phyloP scores from a whole-genome alignment of 2,888 invertebrate genomes.

The Caenorhabditis sp. region DNA sequence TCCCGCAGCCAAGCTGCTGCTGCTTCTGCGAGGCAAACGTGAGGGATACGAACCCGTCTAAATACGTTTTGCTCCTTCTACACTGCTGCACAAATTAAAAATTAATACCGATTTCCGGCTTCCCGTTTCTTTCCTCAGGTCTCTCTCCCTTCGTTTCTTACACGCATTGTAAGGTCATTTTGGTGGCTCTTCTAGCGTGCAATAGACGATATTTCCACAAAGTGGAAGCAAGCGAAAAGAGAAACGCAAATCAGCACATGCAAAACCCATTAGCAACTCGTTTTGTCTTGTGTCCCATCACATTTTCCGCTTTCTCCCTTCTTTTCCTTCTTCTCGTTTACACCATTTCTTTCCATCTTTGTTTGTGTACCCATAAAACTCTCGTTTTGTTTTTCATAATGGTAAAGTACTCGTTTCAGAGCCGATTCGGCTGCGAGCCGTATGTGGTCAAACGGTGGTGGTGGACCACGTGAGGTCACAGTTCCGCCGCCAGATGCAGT shows the following conservation, averaged over 20 bases:
- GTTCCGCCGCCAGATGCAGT: constrained; percentile 36
- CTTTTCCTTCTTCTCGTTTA: constrained; percentile 14
- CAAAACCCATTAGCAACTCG: constrained; percentile 49
- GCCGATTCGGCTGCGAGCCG: constrained; percentile 27
- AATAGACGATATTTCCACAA: neutral
- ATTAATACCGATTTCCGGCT: constrained; percentile 17
- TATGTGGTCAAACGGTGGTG: constrained; percentile 54
- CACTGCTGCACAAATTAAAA: constrained; percentile 24
- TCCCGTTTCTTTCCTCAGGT: neutral
- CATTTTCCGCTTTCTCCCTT: neutral
- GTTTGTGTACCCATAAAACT: too few species aligned
- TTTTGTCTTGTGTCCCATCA: constrained; percentile 16
- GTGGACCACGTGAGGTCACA: constrained; percentile 26
- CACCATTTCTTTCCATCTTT: neutral
- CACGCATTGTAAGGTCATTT: neutral
- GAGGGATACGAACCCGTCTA: constrained; percentile 7
- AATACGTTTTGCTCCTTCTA: constrained; percentile 17
- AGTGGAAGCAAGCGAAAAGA: neutral
- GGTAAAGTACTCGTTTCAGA: too few species aligned
- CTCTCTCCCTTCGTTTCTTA: neutral
- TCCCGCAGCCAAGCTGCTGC: constrained; percentile 11
- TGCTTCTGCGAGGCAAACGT: constrained; percentile 13
- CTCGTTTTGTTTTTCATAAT: too few species aligned
- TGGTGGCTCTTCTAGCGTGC: neutral
- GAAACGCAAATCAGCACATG: constrained; percentile 42